phyloP scores from a whole-genome alignment of 2,888 invertebrate species.

The Hetaerina titia region DNA sequence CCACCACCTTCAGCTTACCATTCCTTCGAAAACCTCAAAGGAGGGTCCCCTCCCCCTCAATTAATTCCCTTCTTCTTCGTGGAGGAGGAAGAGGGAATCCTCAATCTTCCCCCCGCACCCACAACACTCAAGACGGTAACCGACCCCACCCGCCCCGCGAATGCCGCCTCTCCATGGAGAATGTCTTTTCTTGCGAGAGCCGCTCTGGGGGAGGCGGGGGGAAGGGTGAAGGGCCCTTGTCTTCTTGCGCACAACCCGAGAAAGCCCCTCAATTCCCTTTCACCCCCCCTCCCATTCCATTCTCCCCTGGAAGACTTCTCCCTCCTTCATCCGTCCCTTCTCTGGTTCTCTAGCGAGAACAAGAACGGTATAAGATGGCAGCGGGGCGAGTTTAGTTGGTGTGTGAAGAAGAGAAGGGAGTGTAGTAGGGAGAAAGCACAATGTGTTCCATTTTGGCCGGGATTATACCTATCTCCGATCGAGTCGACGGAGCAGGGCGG shows the following conservation, averaged over 20 bases:
- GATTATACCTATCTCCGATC: neutral
- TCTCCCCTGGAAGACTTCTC: too few relatives aligned
- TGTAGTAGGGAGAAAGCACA: neutral
- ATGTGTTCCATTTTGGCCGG: neutral
- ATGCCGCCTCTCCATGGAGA: too few relatives aligned
- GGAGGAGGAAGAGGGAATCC: neutral
- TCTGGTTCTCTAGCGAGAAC: neutral
- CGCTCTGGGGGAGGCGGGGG: too few relatives aligned
- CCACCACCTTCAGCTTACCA: neutral
- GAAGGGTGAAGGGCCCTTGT: too few relatives aligned
- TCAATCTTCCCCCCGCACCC: neutral
- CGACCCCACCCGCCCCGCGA: too few relatives aligned
- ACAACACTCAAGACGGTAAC: neutral
- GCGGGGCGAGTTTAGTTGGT: neutral
- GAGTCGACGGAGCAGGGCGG: neutral
- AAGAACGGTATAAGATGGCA: neutral
- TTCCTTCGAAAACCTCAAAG: neutral
- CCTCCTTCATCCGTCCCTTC: neutral
- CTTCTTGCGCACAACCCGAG: too few relatives aligned
- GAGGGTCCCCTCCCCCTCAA: neutral
- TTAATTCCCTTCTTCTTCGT: neutral
- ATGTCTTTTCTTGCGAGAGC: too few relatives aligned
- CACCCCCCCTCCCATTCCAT: too few relatives aligned
- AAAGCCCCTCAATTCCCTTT: too few relatives aligned
- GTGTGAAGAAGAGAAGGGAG: neutral